Evolutionary conservation across 2,888 invertebrate genomes (phyloP).

Genomic region (Bombylius major): DNA sequence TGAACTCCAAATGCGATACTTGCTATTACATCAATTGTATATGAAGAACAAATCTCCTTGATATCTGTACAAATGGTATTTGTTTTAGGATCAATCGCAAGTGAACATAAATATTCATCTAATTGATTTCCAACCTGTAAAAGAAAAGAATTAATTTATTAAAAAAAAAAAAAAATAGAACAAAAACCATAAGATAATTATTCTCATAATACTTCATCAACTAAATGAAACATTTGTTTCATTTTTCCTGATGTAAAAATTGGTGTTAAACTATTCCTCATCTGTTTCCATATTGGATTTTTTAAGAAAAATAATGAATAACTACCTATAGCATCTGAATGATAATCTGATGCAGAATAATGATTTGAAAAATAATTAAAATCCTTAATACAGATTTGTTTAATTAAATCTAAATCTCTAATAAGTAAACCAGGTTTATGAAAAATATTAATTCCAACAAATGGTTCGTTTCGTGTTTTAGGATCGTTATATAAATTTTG

Average conservation of each 20-base stretch:
- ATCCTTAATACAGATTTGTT: constrained; percentile 37
- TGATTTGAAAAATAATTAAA: constrained; percentile 36
- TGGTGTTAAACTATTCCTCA: constrained; percentile 37
- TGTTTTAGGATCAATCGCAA: constrained; percentile 16
- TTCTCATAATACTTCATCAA: background rate
- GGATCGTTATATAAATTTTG: constrained; percentile 30
- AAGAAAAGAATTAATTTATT: background rate
- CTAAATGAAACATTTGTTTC: constrained; percentile 31
- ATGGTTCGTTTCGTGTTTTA: constrained; percentile 20
- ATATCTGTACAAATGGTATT: constrained; percentile 4
- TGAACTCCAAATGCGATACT: constrained; percentile 30
- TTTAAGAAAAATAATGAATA: constrained; percentile 36
- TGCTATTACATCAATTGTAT: constrained; percentile 31
- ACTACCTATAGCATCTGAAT: constrained; percentile 31
- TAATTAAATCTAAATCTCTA: constrained; percentile 37
- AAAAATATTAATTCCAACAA: constrained; percentile 34
- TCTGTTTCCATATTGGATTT: constrained; percentile 35
- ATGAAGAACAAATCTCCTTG: constrained; percentile 23
- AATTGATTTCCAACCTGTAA: constrained; percentile 25
- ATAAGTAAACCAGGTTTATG: constrained; percentile 36
- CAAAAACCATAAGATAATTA: constrained; percentile 20
- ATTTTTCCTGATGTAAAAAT: constrained; percentile 37
- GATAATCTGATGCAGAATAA: constrained; percentile 23
- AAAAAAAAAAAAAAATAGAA: background rate
- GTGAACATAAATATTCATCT: constrained; percentile 23